A percentile compares a stretch with the other conserved stretches of the same genome.
These are phyloP conservation scores for Trachelipus rathkii DNA, from an alignment of 1,140 invertebrate genomes.

Conservation along the genomic window DNA sequence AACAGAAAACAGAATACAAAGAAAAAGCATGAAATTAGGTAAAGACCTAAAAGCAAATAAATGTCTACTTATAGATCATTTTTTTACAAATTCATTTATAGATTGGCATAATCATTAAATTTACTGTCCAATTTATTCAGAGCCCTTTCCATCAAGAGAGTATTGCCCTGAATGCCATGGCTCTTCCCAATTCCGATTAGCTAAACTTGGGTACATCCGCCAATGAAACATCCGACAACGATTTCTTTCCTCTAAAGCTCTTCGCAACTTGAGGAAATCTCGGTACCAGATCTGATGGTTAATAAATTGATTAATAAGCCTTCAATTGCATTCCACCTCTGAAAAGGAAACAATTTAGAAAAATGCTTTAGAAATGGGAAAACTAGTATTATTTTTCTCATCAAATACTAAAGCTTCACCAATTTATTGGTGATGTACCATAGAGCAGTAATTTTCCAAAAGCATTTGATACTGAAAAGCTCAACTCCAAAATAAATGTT, in stretches of 20 bases:
- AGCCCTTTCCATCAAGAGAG: slow-evolving; percentile 76
- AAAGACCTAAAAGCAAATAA: neutral
- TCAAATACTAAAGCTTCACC: too few relatives aligned
- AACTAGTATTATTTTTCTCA: neutral
- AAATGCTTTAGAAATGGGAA: neutral
- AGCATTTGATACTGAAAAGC: too few relatives aligned
- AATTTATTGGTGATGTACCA: too few relatives aligned
- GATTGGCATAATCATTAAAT: too few relatives aligned
- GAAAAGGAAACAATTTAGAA: slow-evolving; percentile 35
- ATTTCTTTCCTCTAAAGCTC: slow-evolving; percentile 71
- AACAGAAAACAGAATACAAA: neutral
- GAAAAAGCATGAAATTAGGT: neutral
- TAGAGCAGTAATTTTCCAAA: too few relatives aligned
- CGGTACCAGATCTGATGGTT: slow-evolving; percentile 81
- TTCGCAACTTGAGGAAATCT: slow-evolving; percentile 69
- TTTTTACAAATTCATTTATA: too few relatives aligned
- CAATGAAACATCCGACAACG: slow-evolving; percentile 72
- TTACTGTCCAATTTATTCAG: slow-evolving; percentile 70
- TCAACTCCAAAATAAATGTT: too few relatives aligned
- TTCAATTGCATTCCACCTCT: slow-evolving; percentile 83
- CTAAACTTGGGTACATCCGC: slow-evolving; percentile 86
- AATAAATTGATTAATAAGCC: slow-evolving; percentile 75
- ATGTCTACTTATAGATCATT: neutral
- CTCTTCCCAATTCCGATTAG: slow-evolving; percentile 91
- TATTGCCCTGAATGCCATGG: slow-evolving; percentile 88